Evolutionary conservation across 2,113 vertebrate genomes (phyloP).

Genomic region (Phaethornis superciliosus): DNA sequence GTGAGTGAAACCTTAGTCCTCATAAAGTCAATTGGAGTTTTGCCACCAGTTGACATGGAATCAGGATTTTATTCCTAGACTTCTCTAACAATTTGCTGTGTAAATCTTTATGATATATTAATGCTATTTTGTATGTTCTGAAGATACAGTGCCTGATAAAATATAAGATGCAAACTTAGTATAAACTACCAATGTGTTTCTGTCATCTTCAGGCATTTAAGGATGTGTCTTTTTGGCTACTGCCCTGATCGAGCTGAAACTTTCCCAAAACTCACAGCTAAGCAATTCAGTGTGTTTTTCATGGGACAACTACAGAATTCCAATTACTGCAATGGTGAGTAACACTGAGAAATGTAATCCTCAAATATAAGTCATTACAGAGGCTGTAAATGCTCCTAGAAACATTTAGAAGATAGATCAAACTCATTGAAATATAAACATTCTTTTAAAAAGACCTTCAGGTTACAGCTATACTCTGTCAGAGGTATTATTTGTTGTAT

Average conservation of each 20-base stretch:
- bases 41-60: neutral
- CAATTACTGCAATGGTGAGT: constrained; percentile 60
- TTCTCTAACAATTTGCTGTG: neutral
- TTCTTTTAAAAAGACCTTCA: neutral
- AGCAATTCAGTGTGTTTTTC: constrained; percentile 58
- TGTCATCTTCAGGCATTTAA: constrained; percentile 48
- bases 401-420: neutral
- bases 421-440: constrained; percentile 18
- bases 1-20: neutral
- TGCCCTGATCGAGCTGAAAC: constrained; percentile 45
- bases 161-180: neutral
- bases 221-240: constrained; percentile 56
- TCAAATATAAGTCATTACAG: constrained; percentile 53
- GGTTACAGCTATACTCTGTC: neutral
- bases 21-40: constrained; percentile 36
- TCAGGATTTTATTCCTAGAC: constrained; percentile 14
- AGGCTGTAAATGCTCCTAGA: neutral
- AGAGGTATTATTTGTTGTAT: constrained; percentile 6
- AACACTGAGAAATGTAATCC: constrained; percentile 24
- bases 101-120: neutral
- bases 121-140: neutral
- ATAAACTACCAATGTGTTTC: constrained; percentile 13
- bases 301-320: constrained; percentile 55
- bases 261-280: constrained; percentile 52
- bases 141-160: neutral